These are phyloP conservation scores for Dynastes maya DNA, from an alignment of 2,888 invertebrate species.

Conservation along the genomic window DNA sequence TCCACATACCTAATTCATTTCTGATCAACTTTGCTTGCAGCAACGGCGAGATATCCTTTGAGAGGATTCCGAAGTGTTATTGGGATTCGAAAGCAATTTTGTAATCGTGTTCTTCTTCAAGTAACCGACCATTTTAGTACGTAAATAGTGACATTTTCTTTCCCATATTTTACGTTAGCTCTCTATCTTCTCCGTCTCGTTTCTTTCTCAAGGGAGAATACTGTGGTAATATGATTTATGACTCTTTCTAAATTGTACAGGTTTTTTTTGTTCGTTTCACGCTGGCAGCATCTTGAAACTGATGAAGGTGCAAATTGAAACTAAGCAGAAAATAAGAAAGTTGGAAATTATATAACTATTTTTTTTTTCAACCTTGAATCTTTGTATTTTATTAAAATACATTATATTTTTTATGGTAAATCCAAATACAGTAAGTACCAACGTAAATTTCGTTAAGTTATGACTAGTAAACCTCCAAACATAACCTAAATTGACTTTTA, in stretches of 20 bases:
- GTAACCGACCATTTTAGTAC: neutral
- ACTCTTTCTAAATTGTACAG: neutral
- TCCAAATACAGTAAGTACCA: no score
- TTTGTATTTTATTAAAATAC: no score
- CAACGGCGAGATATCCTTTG: neutral
- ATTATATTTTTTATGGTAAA: no score
- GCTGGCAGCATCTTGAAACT: no score
- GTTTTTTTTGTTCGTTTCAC: neutral
- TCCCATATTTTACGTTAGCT: neutral
- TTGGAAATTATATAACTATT: no score
- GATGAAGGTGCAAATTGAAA: no score
- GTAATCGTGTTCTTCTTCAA: conserved; percentile 2
- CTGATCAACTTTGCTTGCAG: conserved; percentile 2
- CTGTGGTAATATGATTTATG: conserved; percentile 7
- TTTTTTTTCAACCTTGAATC: no score
- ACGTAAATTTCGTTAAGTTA: no score
- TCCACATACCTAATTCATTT: neutral
- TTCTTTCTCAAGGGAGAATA: neutral
- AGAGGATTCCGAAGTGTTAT: conserved; percentile 7
- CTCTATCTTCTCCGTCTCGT: neutral
- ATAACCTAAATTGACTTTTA: no score
- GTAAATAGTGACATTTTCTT: conserved; percentile 3
- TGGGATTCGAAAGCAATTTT: conserved; percentile 13
- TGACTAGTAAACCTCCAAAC: no score
- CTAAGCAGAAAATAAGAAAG: no score